Evolutionary conservation across 2,888 invertebrate species (phyloP), one percentile per base, ranked within the genome.

Genomic region (Pseudococcus viburni): DNA sequence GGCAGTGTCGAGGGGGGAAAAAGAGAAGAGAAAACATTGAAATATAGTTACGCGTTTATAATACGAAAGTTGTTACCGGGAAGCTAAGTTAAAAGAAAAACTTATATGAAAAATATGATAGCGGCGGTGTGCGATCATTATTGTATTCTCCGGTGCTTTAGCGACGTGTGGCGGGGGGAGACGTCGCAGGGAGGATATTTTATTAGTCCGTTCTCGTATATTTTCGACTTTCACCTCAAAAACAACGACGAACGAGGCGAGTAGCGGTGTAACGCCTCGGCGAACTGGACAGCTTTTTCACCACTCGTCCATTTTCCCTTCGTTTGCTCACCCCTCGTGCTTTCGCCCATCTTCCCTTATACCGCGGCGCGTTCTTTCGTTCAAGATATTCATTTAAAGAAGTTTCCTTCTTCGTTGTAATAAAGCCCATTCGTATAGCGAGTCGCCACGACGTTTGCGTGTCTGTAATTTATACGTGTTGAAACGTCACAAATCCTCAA

Each of bases 21-120:
- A 77, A 26, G 12, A 22, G 39, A 77, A n/a, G 33, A 77, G 77
- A 48, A 80, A 77, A 46, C 77, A 73, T 48, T 48, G 51, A 77
- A 86, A 86, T 86, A 86, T 73, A 86, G 86, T 86, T 86, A 77
- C 86, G 86, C 86, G 86, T 86, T 86, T 86, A 77, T 86, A 86
- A 86, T 86, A 86, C 86, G 86, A 86, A 86, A 86, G 86, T 86
- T 86, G 86, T 86, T 86, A 86, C 86, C 86, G 77, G 86, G 86
- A 77, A 86, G 77, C 86, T 73, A 77, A 86, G 39, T 42, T 42
- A 73, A 73, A 86, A 77, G 51, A 86, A 77, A 86, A 86, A 86
- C 73, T 73, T 77, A 73, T 86, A 86, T 86, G 77, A 86, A 86
- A 86, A 86, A 86, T 86, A 86, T 86, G 86, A 86, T 86, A 86